Evolutionary conservation across 2,113 vertebrate species (phyloP).

Genomic region (Shinisaurus crocodilurus): DNA sequence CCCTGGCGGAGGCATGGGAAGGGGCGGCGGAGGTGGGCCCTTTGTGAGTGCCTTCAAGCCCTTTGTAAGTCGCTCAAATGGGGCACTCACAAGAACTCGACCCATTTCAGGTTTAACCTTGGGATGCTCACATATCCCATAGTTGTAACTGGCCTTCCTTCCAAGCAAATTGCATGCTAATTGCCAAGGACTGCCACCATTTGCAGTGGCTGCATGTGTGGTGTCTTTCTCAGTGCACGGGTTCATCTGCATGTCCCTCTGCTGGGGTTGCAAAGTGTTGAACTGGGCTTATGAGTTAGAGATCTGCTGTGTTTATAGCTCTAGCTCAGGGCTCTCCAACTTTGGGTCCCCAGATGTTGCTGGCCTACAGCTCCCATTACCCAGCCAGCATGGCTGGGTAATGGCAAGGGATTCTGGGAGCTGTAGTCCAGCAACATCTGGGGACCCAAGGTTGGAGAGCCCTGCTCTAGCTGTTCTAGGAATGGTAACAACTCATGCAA

Average conservation of each 20-base stretch:
- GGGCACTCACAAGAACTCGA: neutral
- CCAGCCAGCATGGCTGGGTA: too few species aligned
- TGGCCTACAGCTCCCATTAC: too few species aligned
- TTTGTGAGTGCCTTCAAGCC: neutral
- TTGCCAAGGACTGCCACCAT: neutral
- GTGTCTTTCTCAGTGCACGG: too few species aligned
- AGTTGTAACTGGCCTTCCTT: neutral
- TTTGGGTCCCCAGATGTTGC: too few species aligned
- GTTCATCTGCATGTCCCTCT: too few species aligned
- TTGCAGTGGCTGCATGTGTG: too few species aligned
- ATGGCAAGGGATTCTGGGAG: too few species aligned
- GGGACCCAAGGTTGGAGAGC: too few species aligned
- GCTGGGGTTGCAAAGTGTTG: too few species aligned
- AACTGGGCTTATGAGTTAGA: neutral
- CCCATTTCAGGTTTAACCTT: neutral
- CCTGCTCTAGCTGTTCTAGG: neutral
- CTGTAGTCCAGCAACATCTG: too few species aligned
- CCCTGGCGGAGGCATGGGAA: neutral
- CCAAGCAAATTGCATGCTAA: neutral
- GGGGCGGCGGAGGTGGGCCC: neutral
- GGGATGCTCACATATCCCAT: neutral
- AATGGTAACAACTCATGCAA: neutral
- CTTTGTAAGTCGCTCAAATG: neutral
- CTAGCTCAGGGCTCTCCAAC: too few species aligned
- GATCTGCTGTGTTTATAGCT: neutral